These are phyloP conservation scores for Mamestra configurata DNA, from an alignment of 1,140 invertebrate species.

Conservation along the genomic window DNA sequence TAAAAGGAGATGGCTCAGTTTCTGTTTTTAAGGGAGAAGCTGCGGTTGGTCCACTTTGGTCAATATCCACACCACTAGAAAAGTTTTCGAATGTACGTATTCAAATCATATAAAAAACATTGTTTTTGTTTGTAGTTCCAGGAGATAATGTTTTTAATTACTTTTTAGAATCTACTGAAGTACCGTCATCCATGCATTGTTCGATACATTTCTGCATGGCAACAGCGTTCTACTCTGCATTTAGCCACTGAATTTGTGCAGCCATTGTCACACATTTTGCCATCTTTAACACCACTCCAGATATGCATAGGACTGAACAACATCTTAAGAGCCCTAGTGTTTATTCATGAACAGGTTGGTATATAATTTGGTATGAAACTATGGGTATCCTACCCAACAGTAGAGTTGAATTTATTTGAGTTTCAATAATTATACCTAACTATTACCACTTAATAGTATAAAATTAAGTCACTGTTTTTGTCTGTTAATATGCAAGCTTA, in stretches of 20 bases:
- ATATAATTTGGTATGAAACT: neutral
- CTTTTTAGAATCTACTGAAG: conserved; percentile 93
- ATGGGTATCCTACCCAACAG: too few relatives aligned
- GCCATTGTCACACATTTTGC: conserved; percentile 90
- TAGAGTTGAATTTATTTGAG: neutral
- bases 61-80: conserved; percentile 90
- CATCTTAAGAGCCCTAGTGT: conserved; percentile 92
- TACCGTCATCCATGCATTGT: conserved; percentile 94
- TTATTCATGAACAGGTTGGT: conserved; percentile 92
- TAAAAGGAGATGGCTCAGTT: conserved; percentile 89
- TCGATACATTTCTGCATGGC: conserved; percentile 94
- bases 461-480: too few relatives aligned
- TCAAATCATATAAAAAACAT: neutral
- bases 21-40: conserved; percentile 92
- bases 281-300: conserved; percentile 91
- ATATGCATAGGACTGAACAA: conserved; percentile 93
- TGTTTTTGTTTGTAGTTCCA: neutral
- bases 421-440: too few relatives aligned
- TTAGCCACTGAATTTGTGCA: conserved; percentile 93
- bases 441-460: too few relatives aligned
- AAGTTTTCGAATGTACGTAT: conserved; percentile 91
- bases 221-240: conserved; percentile 91
- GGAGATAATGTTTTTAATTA: conserved; percentile 41
- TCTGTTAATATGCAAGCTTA: too few relatives aligned
- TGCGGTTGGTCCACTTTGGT: conserved; percentile 89